Evolutionary conservation across 2,888 invertebrate genomes (phyloP).

Genomic region (Leptarthrus brevirostris): DNA sequence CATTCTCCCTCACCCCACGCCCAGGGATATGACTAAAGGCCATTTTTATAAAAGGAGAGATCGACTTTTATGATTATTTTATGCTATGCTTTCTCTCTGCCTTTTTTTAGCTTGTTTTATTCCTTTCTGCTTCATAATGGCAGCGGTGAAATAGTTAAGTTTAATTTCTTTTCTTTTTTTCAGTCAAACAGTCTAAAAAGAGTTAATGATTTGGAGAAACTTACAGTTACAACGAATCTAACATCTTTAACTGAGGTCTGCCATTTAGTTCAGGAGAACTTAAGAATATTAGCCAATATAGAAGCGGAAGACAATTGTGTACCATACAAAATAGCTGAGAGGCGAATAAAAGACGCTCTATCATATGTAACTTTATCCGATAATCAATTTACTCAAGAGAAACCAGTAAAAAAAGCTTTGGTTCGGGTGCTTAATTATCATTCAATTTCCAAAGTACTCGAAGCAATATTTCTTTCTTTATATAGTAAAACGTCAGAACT

Average conservation of each 20-base stretch:
- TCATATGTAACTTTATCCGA: not conserved
- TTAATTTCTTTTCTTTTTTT: too few relatives aligned
- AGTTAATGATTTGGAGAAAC: not conserved
- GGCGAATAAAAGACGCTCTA: not conserved
- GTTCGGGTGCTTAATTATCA: not conserved
- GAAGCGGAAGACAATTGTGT: conserved; percentile 48
- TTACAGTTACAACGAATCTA: not conserved
- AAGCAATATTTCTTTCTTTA: not conserved
- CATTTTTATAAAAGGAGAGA: too few relatives aligned
- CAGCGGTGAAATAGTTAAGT: too few relatives aligned
- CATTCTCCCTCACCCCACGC: too few relatives aligned
- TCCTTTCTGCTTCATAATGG: too few relatives aligned
- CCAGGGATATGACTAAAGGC: too few relatives aligned
- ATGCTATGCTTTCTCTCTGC: too few relatives aligned
- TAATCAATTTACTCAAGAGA: not conserved
- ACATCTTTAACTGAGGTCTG: not conserved
- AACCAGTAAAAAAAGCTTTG: not conserved
- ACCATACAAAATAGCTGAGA: conserved; percentile 36
- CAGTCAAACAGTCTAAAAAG: not conserved
- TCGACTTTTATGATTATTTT: too few relatives aligned
- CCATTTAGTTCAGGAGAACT: not conserved
- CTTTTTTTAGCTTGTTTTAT: too few relatives aligned
- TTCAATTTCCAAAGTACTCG: not conserved
- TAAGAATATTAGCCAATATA: conserved; percentile 4
- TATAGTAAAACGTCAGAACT: not conserved